phyloP scores from a whole-genome alignment of 1,140 invertebrate genomes.

The Drosophila rhopaloa region DNA sequence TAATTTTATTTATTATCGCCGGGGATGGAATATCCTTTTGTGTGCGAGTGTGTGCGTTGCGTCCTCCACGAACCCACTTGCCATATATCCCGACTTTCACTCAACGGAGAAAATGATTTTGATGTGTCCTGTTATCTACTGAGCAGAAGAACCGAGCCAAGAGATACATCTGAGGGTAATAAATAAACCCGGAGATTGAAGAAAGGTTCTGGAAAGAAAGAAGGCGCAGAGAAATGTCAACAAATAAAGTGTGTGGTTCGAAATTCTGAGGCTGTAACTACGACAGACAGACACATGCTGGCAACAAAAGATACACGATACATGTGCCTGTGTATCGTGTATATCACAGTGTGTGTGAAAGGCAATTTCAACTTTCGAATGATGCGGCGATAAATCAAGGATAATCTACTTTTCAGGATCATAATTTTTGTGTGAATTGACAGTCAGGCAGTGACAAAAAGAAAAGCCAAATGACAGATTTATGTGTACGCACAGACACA shows the following conservation, averaged over 20 bases:
- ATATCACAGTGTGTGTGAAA: constrained; percentile 35
- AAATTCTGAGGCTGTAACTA: constrained; percentile 51
- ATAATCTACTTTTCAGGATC: constrained; percentile 85
- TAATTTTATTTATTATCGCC: constrained; percentile 78
- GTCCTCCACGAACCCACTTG: constrained; percentile 58
- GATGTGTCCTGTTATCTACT: constrained; percentile 60
- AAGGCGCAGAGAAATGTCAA: constrained; percentile 65
- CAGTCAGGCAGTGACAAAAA: constrained; percentile 81
- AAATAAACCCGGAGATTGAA: constrained; percentile 65
- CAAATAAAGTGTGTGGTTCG: constrained; percentile 73
- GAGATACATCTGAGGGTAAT: constrained; percentile 58
- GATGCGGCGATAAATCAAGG: constrained; percentile 84
- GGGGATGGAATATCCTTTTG: constrained; percentile 33
- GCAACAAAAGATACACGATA: constrained; percentile 77
- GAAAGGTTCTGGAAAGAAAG: constrained; percentile 42
- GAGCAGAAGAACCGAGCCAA: constrained; percentile 16
- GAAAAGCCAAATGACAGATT: constrained; percentile 84
- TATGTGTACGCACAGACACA: constrained; percentile 75
- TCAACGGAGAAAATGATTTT: constrained; percentile 71
- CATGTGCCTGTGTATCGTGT: constrained; percentile 17
- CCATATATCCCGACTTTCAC: constrained; percentile 67
- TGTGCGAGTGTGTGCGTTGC: constrained; percentile 28
- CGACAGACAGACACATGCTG: constrained; percentile 68
- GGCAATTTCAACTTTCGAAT: constrained; percentile 81
- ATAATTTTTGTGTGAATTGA: constrained; percentile 84